Conservation (phyloP, 2,888 invertebrate genomes). For the Melikaiella ostensackeni region DNA sequence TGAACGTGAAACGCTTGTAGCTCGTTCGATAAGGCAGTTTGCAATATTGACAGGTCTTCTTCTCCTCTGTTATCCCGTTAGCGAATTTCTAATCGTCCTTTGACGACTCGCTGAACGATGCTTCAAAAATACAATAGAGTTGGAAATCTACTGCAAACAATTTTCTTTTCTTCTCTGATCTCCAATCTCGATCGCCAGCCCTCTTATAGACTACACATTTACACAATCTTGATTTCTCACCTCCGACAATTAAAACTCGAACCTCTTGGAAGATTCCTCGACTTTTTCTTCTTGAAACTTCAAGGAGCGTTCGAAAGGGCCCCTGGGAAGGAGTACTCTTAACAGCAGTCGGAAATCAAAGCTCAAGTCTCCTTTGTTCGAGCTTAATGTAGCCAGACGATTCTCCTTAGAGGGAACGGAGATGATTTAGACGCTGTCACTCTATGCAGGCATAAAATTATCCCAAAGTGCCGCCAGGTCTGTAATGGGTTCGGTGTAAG, state of each 20-base stretch:
- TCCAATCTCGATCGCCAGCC: not conserved
- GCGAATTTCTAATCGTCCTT: constrained; percentile 6
- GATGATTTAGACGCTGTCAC: constrained; percentile 53
- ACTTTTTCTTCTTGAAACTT: constrained; percentile 10
- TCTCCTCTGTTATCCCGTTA: not conserved
- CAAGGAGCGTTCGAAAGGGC: constrained; percentile 20
- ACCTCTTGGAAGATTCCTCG: not conserved
- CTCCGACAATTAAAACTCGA: constrained; percentile 27
- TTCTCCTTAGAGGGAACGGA: constrained; percentile 38
- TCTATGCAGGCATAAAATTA: constrained; percentile 54
- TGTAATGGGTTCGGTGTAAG: constrained; percentile 49
- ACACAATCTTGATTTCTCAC: not conserved
- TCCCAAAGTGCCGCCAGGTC: constrained; percentile 50
- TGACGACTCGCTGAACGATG: not conserved
- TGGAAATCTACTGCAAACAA: not conserved
- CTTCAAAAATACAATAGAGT: no score
- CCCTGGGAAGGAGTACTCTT: constrained; percentile 36
- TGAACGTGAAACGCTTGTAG: constrained; percentile 59
- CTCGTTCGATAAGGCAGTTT: constrained; percentile 54
- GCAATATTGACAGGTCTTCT: constrained; percentile 32
- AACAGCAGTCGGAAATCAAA: constrained; percentile 51
- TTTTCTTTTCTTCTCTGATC: not conserved
- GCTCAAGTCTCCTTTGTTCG: constrained; percentile 48
- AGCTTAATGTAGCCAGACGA: constrained; percentile 49
- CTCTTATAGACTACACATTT: not conserved